A percentile compares a stretch with the other conserved stretches of the same genome.
Evolutionary conservation across 2,888 invertebrate genomes (phyloP).

Genomic region (Protophormia terraenovae): DNA sequence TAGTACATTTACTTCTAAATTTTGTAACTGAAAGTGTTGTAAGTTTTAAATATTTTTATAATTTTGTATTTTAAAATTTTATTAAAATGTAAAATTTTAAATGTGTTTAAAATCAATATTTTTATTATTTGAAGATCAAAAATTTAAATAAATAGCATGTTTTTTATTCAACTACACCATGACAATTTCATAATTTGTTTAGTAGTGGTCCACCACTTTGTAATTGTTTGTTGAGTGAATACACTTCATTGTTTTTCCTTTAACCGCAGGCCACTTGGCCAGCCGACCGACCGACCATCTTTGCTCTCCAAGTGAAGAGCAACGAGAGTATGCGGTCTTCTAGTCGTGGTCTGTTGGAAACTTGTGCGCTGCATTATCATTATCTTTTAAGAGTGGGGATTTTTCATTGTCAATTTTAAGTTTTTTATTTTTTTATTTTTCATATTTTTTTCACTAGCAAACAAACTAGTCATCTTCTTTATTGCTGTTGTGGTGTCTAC

Average conservation of each 20-base stretch:
- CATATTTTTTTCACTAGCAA: neutral
- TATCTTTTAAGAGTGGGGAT: slow-evolving; percentile 40
- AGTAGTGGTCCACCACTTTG: slow-evolving; percentile 51
- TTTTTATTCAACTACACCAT: neutral
- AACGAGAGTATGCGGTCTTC: slow-evolving; percentile 10
- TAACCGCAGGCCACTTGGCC: slow-evolving; percentile 52
- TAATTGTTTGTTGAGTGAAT: slow-evolving; percentile 54
- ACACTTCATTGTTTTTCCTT: slow-evolving; percentile 16
- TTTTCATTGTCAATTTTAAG: slow-evolving; percentile 56
- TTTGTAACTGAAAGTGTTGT: neutral
- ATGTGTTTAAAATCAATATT: too few species aligned
- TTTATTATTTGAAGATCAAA: neutral
- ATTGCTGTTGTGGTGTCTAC: neutral
- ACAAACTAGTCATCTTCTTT: neutral
- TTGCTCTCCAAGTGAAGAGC: slow-evolving; percentile 8
- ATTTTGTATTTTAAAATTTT: neutral
- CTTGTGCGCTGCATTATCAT: slow-evolving; percentile 27
- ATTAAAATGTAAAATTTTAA: neutral
- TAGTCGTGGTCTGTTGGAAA: neutral
- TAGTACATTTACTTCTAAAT: neutral
- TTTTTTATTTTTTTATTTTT: too few species aligned
- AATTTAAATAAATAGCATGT: neutral
- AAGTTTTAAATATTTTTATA: neutral
- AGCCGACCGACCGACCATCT: slow-evolving; percentile 35
- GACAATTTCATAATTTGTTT: neutral